phyloP scores from a whole-genome alignment of 2,113 vertebrate genomes.

The Scomber japonicus region DNA sequence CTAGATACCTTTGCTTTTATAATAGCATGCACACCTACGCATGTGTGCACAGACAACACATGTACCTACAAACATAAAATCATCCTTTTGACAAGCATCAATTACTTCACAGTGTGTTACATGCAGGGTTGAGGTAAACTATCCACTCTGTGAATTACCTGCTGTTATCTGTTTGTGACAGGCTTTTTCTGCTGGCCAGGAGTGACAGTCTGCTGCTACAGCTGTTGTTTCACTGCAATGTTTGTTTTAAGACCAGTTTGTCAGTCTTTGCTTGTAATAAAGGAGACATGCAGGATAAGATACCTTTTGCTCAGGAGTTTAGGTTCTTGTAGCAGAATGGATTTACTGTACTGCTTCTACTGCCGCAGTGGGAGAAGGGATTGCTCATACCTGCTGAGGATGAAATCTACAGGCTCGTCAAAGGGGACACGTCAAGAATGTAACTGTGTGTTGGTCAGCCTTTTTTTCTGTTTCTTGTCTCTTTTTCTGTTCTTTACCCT shows the following conservation, averaged over 20 bases:
- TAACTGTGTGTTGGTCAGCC: slow-evolving; percentile 15
- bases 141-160: neutral
- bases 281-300: neutral
- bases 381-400: neutral
- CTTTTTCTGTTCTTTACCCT: neutral
- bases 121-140: neutral
- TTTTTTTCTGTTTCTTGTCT: slow-evolving; percentile 10
- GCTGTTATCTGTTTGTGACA: slow-evolving; percentile 1
- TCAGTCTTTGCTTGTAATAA: slow-evolving; percentile 9
- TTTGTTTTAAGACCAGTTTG: slow-evolving; percentile 3
- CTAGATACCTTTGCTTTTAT: slow-evolving; percentile 14
- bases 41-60: slow-evolving; percentile 19
- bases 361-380: neutral
- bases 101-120: neutral
- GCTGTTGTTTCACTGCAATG: slow-evolving; percentile 1
- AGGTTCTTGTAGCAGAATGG: neutral
- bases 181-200: neutral
- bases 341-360: neutral
- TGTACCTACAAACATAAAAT: neutral
- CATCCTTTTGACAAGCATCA: slow-evolving; percentile 8
- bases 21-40: slow-evolving; percentile 25
- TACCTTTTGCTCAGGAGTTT: neutral
- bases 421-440: slow-evolving; percentile 17
- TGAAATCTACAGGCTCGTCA: slow-evolving; percentile 19
- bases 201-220: slow-evolving; percentile 14